These are phyloP conservation scores for Myotis planiceps DNA, from an alignment of 2,797 vertebrate species.

Conservation along the genomic window DNA sequence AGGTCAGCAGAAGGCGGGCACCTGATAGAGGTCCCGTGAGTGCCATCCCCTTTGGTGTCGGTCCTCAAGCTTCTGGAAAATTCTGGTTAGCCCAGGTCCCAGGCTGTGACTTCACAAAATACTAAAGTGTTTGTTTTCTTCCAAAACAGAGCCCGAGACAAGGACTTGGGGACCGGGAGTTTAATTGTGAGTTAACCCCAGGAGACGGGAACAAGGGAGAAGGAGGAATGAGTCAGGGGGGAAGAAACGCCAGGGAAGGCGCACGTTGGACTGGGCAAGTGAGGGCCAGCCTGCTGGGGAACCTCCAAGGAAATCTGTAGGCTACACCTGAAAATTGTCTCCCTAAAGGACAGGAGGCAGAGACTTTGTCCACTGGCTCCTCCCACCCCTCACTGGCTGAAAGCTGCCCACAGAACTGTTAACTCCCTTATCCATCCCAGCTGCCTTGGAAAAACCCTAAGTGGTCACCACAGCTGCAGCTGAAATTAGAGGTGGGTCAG, in stretches of 20 bases:
- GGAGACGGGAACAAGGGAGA: not conserved
- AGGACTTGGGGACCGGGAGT: not conserved
- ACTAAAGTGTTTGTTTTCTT: not conserved
- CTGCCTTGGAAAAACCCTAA: conserved; percentile 42
- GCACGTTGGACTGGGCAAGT: not conserved
- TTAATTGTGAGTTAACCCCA: not conserved
- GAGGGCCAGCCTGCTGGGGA: not conserved
- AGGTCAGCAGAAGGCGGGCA: not conserved
- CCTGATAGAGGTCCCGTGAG: not conserved
- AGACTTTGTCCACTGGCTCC: not conserved
- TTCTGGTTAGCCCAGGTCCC: not conserved
- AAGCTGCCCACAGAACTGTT: not conserved
- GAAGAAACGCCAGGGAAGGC: not conserved
- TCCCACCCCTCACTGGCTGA: not conserved
- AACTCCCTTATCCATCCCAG: not conserved
- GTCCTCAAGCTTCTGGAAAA: not conserved
- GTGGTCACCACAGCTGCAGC: not conserved
- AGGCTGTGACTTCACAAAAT: not conserved
- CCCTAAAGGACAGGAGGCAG: not conserved
- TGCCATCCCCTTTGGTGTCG: fast-evolving
- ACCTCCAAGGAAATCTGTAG: not conserved
- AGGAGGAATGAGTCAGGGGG: not conserved
- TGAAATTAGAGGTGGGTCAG: not conserved
- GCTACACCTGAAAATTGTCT: not conserved
- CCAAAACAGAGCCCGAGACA: not conserved